Percentiles rank a stretch among this genome's conserved stretches.
Conservation (phyloP, 2,797 vertebrate species). For the Oceanodroma leucorhoa region DNA sequence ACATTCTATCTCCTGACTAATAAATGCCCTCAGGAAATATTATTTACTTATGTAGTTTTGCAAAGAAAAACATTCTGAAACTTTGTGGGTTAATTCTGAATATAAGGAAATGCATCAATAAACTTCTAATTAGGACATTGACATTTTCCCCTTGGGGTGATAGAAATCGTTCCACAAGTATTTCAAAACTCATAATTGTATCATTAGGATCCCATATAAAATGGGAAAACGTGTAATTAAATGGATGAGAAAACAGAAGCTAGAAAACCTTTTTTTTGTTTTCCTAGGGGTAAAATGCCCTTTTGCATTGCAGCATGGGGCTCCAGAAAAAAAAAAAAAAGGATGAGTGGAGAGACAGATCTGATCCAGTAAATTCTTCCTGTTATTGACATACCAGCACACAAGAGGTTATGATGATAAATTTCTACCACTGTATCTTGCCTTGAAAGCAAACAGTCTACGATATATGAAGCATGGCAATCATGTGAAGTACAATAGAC, state of each 20-base stretch:
- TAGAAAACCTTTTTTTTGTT: background rate
- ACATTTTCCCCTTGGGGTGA: background rate
- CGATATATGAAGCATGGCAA: background rate
- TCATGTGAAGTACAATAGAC: background rate
- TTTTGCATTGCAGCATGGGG: background rate
- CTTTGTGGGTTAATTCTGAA: conserved; percentile 22
- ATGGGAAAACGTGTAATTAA: background rate
- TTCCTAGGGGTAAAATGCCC: background rate
- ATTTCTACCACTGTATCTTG: background rate
- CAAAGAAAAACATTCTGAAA: conserved; percentile 35
- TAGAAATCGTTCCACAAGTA: background rate
- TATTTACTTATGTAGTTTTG: conserved; percentile 49
- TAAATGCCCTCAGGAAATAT: conserved; percentile 42
- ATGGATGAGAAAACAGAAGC: background rate
- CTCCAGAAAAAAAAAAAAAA: background rate
- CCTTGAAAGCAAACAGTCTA: background rate
- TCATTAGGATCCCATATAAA: background rate
- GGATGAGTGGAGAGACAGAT: background rate
- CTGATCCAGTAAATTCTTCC: background rate
- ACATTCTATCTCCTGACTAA: conserved; percentile 38
- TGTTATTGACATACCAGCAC: background rate
- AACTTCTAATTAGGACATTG: conserved; percentile 30
- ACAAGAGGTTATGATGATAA: background rate
- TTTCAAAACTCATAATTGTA: background rate
- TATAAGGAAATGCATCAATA: conserved; percentile 4